A percentile compares a stretch with the other conserved stretches of the same genome.
phyloP scores from a whole-genome alignment of 2,888 invertebrate genomes.

The Dynastes tityus region DNA sequence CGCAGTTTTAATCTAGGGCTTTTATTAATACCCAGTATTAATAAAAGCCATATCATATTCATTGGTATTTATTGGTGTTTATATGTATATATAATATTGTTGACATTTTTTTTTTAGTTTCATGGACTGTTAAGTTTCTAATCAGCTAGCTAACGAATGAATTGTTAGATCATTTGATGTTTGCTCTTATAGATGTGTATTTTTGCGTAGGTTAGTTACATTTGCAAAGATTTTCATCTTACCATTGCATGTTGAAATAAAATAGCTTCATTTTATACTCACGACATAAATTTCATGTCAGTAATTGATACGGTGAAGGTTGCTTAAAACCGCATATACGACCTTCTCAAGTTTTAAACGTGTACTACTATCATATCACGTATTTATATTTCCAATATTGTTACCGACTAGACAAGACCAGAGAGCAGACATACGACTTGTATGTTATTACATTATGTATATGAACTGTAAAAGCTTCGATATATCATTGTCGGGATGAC shows the following conservation, averaged over 20 bases:
- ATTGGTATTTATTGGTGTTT: no score
- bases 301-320: slow-evolving; percentile 3
- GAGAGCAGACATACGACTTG: slow-evolving; percentile 5
- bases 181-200: not conserved
- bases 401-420: not conserved
- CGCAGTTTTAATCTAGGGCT: no score
- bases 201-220: no score
- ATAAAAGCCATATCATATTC: no score
- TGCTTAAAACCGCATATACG: not conserved
- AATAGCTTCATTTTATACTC: not conserved
- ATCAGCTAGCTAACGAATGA: no score
- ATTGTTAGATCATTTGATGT: no score
- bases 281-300: not conserved
- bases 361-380: not conserved
- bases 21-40: no score
- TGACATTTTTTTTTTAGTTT: no score
- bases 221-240: no score
- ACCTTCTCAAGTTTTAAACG: slow-evolving; percentile 2
- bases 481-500: slow-evolving; percentile 37
- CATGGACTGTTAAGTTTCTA: no score
- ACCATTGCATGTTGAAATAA: not conserved
- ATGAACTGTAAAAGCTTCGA: slow-evolving; percentile 9
- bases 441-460: slow-evolving; percentile 16
- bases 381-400: slow-evolving; percentile 6
- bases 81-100: no score